Percentiles rank a stretch among this genome's conserved stretches.
These are phyloP conservation scores for Halcyon chelicuti DNA, from an alignment of 2,797 vertebrate species.

Conservation along the genomic window DNA sequence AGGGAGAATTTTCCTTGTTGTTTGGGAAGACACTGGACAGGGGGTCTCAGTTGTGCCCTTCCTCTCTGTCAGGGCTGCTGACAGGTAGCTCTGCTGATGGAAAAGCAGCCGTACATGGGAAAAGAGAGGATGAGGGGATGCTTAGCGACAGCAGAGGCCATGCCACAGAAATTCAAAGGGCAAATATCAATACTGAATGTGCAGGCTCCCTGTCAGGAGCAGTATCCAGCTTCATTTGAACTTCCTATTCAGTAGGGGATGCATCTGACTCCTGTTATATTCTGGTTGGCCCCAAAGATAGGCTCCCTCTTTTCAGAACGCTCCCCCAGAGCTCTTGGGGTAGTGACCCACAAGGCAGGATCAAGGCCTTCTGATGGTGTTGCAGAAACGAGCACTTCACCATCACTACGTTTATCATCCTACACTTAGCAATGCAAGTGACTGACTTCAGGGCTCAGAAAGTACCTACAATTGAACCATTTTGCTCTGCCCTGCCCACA, in stretches of 20 bases:
- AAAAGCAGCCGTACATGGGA: background rate
- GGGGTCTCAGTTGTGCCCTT: background rate
- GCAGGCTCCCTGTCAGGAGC: background rate
- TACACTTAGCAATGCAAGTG: rapidly evolving
- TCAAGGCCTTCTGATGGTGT: background rate
- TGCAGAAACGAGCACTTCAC: background rate
- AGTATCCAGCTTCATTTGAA: background rate
- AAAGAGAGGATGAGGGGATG: background rate
- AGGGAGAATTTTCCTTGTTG: background rate
- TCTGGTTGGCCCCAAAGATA: background rate
- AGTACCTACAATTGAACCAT: background rate
- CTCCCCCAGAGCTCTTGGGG: background rate
- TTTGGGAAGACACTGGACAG: background rate
- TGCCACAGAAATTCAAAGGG: background rate
- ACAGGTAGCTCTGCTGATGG: background rate
- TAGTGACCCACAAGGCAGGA: background rate
- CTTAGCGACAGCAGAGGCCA: background rate
- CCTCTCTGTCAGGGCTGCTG: background rate
- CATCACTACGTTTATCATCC: background rate
- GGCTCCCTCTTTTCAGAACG: background rate
- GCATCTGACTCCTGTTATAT: background rate
- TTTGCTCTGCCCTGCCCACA: background rate
- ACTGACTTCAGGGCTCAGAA: background rate
- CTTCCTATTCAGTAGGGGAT: background rate
- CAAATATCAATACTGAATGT: background rate